These are phyloP conservation scores for Hemibagrus wyckioides DNA, from an alignment of 2,113 vertebrate genomes.

Conservation along the genomic window DNA sequence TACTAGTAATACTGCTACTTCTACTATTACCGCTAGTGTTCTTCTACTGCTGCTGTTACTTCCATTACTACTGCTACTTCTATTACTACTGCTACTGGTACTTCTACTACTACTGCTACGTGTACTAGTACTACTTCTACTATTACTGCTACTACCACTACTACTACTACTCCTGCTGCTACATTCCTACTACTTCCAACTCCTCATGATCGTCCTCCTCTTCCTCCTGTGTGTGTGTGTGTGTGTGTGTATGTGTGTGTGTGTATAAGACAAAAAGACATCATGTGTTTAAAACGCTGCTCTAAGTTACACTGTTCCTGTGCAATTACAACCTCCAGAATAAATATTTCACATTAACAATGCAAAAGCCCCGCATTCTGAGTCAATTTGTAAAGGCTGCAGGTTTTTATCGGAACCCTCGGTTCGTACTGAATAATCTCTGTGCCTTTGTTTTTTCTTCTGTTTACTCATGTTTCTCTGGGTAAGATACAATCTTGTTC, in stretches of 20 bases:
- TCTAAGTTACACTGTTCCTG: background rate
- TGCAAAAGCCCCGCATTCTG: background rate
- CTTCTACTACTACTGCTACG: too few relatives aligned
- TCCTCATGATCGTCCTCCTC: too few relatives aligned
- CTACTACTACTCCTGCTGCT: too few relatives aligned
- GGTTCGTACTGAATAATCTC: constrained; percentile 10
- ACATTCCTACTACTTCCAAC: too few relatives aligned
- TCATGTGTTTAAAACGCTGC: background rate
- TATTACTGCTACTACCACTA: too few relatives aligned
- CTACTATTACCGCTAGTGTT: background rate
- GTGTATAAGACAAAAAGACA: background rate
- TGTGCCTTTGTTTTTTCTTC: constrained; percentile 10
- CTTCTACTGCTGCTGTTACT: background rate
- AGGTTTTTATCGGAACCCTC: constrained; percentile 9
- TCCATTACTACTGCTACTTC: background rate
- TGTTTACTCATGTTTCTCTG: constrained; percentile 20
- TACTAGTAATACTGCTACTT: background rate
- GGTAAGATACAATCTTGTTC: constrained; percentile 19
- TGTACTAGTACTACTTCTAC: background rate
- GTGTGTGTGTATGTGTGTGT: background rate
- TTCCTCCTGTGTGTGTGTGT: background rate
- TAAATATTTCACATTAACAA: background rate
- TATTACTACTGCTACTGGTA: too few relatives aligned
- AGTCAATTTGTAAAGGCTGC: background rate
- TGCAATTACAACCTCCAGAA: background rate